Evolutionary conservation across 2,888 invertebrate genomes (phyloP).

Genomic region (Euphydryas editha): DNA sequence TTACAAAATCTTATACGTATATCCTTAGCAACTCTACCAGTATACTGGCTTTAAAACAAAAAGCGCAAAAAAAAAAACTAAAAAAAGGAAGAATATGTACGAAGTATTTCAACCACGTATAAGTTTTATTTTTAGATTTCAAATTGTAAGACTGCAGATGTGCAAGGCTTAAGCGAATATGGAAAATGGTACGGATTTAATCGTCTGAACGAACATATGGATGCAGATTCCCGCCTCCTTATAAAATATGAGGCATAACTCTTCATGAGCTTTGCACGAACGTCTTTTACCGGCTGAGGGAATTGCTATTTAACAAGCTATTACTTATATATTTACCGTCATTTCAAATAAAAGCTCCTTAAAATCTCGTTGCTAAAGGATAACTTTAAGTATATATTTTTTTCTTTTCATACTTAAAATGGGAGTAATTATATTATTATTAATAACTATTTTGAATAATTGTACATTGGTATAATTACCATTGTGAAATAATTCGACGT

Average conservation of each 20-base stretch:
- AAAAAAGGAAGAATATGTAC: too few species aligned
- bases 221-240: conserved; percentile 49
- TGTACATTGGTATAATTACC: too few species aligned
- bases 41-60: too few species aligned
- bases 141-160: conserved; percentile 46
- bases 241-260: conserved; percentile 52
- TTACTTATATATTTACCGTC: conserved; percentile 7
- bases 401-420: too few species aligned
- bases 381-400: too few species aligned
- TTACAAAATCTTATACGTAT: too few species aligned
- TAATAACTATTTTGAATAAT: too few species aligned
- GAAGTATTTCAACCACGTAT: not conserved
- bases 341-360: not conserved
- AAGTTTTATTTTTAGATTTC: conserved; percentile 16
- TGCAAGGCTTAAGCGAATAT: conserved; percentile 46
- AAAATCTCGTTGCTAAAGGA: too few species aligned
- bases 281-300: conserved; percentile 23
- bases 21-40: too few species aligned
- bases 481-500: too few species aligned
- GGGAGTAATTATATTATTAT: too few species aligned
- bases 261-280: conserved; percentile 46
- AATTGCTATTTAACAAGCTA: conserved; percentile 13
- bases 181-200: conserved; percentile 53
- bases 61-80: too few species aligned
- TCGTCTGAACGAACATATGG: conserved; percentile 56